A percentile compares a stretch with the other conserved stretches of the same genome.
These are phyloP conservation scores for Salticus scenicus DNA, from an alignment of 2,888 invertebrate genomes.

Conservation along the genomic window DNA sequence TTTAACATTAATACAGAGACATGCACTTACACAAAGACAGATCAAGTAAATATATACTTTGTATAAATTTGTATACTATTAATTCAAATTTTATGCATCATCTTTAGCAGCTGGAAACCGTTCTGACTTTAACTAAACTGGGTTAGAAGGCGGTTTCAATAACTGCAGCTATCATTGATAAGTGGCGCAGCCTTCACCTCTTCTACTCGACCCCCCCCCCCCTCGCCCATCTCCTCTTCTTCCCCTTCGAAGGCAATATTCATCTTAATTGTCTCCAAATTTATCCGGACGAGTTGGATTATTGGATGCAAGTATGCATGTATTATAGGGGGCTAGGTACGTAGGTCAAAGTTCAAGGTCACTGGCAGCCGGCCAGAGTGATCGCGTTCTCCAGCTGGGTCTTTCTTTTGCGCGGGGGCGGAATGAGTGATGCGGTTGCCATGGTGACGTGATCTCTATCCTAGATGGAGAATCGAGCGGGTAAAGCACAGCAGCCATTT, in stretches of 20 bases:
- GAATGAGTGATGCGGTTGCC: constrained; percentile 49
- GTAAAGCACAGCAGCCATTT: not conserved
- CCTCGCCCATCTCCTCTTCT: not conserved
- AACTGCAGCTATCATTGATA: not conserved
- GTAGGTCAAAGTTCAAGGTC: constrained; percentile 56
- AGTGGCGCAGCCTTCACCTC: not conserved
- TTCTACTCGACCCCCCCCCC: no score
- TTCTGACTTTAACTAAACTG: not conserved
- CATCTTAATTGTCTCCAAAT: not conserved
- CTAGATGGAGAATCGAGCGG: not conserved
- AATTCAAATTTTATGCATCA: no score
- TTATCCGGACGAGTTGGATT: not conserved
- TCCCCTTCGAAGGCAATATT: not conserved
- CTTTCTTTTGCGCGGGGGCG: constrained; percentile 40
- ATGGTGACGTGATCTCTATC: constrained; percentile 45
- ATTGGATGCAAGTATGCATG: not conserved
- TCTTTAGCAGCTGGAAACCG: no score
- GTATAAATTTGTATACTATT: no score
- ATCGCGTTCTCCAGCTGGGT: constrained; percentile 43
- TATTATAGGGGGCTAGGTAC: not conserved
- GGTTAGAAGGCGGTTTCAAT: not conserved
- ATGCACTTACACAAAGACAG: no score
- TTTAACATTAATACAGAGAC: no score
- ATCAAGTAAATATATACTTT: no score
- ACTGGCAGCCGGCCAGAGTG: constrained; percentile 42